These are phyloP conservation scores for Pristis pectinata DNA, from an alignment of 2,797 vertebrate species.

Conservation along the genomic window DNA sequence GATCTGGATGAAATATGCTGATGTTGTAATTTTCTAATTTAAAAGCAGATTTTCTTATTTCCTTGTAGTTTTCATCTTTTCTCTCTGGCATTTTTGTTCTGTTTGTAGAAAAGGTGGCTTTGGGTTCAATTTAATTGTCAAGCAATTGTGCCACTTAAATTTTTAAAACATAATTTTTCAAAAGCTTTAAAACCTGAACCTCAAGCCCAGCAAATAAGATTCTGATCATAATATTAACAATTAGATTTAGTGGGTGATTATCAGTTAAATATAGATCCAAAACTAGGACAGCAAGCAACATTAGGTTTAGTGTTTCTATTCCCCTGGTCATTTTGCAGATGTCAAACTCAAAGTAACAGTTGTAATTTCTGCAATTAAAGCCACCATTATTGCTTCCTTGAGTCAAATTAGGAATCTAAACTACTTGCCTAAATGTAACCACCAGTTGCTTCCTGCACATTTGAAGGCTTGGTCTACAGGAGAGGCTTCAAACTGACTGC, in stretches of 20 bases:
- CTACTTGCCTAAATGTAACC: conserved; percentile 59
- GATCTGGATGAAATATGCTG: not conserved
- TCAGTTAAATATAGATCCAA: conserved; percentile 48
- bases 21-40: not conserved
- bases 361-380: conserved; percentile 71
- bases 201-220: not conserved
- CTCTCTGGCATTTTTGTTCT: not conserved
- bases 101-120: not conserved
- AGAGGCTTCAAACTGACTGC: conserved; percentile 13
- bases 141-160: not conserved
- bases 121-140: not conserved
- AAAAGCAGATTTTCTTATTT: not conserved
- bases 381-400: conserved; percentile 71
- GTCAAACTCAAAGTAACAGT: conserved; percentile 59
- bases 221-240: conserved; percentile 43
- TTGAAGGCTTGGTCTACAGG: conserved; percentile 40
- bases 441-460: conserved; percentile 46
- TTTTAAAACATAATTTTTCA: not conserved
- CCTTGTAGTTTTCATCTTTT: not conserved
- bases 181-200: not conserved
- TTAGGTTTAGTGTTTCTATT: conserved; percentile 64
- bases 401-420: conserved; percentile 59
- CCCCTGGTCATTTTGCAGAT: conserved; percentile 61
- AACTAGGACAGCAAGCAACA: conserved; percentile 47
- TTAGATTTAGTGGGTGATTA: conserved; percentile 48